Base-by-base conservation (phyloP, 2,797 vertebrate species). In the Mus spretus region DNA sequence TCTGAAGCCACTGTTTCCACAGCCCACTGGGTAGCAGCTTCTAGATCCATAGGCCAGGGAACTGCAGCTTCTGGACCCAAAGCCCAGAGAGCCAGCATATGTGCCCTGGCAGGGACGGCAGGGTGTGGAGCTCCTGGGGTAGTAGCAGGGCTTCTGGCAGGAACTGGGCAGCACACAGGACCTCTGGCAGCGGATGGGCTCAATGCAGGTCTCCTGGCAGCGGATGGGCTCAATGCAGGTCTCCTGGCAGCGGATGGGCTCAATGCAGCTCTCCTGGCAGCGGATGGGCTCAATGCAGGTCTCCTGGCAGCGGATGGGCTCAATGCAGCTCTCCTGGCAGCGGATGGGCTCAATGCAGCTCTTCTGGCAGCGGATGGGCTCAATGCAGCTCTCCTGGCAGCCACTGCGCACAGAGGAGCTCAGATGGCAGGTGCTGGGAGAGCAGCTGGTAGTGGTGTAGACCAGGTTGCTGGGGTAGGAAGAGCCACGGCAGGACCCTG, bases 381-480 rank as follows among this genome's bases (percentile, higher is more conserved):
- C 47, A 50, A 72, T 70, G 79, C 72, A 80, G 40, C 31, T 70
- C 22, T 90, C 78, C 70, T 96, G 90, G 2, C 3, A 63, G 40
- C 28, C 10, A 0, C 15, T 37, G 44, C 1, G 57, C 63, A 88
- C 28, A 67, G 65, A 34, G 65, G 65, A 67, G 13, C 65, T 34
- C 28, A 67, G 26, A 65, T 67, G 65, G 47, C 40, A 89, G 59
- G 57, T 3, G 1, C 24, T 67, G 15, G 94, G 85, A 50, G 59
- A 77, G 2, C 70, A n/a, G 70, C n/a, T 53, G 57, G 19, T 44
- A 1, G 53, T 20, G 34, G 17, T 31, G 79, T 31, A 93, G 89
- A 92, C 50, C 78, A 95, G 50, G 70, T 92, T 92, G 85, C 86
- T 90, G 80, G 87, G 75, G 19, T 37, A 93, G 34, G 63, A 72